phyloP scores from a whole-genome alignment of 2,113 vertebrate species.

The Upupa epops region DNA sequence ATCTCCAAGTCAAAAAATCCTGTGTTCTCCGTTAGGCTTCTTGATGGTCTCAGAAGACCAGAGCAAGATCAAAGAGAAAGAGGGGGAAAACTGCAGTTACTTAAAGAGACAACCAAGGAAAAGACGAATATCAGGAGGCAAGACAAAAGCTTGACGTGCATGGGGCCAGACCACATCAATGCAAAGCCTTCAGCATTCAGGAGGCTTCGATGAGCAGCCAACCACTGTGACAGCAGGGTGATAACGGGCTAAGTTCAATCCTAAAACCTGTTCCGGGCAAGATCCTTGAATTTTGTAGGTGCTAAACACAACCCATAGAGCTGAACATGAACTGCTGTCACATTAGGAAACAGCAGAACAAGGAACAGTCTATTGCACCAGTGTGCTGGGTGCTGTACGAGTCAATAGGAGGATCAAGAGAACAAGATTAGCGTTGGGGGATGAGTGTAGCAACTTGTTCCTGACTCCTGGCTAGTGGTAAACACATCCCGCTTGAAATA shows the following conservation, averaged over 20 bases:
- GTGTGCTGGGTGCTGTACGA: not conserved
- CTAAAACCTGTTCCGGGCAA: not conserved
- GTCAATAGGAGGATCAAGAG: not conserved
- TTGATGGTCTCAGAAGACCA: slow-evolving; percentile 28
- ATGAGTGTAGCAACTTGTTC: not conserved
- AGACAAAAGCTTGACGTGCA: not conserved
- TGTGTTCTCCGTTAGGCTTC: slow-evolving; percentile 31
- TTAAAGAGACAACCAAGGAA: not conserved
- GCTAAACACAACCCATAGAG: not conserved
- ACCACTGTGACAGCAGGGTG: not conserved
- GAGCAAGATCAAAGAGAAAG: slow-evolving; percentile 26
- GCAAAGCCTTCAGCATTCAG: not conserved
- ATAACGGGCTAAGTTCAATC: not conserved
- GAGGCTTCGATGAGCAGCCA: not conserved
- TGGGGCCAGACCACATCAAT: not conserved
- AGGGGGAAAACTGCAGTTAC: not conserved
- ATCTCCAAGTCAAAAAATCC: not conserved
- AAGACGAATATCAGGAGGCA: not conserved
- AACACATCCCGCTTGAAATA: not conserved
- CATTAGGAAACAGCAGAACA: not conserved
- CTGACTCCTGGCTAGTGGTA: not conserved
- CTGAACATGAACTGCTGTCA: not conserved
- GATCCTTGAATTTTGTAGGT: not conserved
- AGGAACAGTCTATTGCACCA: not conserved
- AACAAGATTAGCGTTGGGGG: not conserved